Conservation (phyloP, 2,888 invertebrate genomes). For the Agonopterix arenella region DNA sequence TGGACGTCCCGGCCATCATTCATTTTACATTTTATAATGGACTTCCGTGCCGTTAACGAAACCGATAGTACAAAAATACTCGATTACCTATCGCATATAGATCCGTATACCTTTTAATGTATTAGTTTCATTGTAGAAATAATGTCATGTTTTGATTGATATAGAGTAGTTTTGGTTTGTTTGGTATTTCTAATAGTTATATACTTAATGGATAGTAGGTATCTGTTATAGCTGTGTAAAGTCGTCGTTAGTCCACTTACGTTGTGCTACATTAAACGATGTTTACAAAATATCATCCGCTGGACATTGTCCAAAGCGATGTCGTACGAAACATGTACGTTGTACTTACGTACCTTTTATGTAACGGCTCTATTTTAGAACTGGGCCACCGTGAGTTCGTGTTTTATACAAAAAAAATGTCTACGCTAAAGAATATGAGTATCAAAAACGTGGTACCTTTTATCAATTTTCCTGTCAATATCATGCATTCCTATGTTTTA, state of each 20-base stretch:
- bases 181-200: constrained; percentile 27
- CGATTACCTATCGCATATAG: constrained; percentile 1
- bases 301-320: constrained; percentile 68
- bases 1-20: constrained; percentile 57
- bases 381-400: constrained; percentile 43
- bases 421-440: constrained; percentile 28
- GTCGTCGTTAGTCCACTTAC: constrained; percentile 46
- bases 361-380: constrained; percentile 62
- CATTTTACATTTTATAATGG: constrained; percentile 55
- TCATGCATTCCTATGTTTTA: constrained; percentile 46
- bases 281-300: constrained; percentile 61
- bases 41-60: constrained; percentile 43
- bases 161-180: constrained; percentile 42
- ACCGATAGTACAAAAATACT: constrained; percentile 14
- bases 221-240: constrained; percentile 31
- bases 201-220: constrained; percentile 29
- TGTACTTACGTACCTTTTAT: constrained; percentile 56
- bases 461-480: constrained; percentile 7
- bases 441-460: constrained; percentile 26
- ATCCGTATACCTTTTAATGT: constrained; percentile 12
- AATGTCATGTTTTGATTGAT: constrained; percentile 28
- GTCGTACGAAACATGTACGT: constrained; percentile 48
- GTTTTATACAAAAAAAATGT: constrained; percentile 42
- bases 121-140: constrained; percentile 25
- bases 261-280: constrained; percentile 56